Percentiles rank a stretch among this genome's conserved stretches.
These are phyloP conservation scores for Solenopsis fugax DNA, from an alignment of 1,140 invertebrate species.

Conservation along the genomic window DNA sequence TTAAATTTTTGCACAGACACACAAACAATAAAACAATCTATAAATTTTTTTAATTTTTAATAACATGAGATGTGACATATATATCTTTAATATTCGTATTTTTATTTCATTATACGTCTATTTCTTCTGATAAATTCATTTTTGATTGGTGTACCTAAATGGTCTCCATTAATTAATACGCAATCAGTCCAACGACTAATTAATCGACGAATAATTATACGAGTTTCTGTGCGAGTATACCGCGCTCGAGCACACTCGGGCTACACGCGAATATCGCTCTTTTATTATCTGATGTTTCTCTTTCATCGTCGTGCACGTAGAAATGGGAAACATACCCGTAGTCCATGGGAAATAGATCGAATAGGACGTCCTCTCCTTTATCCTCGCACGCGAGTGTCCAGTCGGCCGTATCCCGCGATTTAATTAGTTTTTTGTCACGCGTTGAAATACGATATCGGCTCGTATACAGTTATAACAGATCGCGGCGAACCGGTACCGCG, in stretches of 20 bases:
- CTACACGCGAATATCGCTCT: neutral
- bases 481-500: constrained; percentile 66
- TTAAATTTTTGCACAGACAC: too few relatives aligned
- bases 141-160: neutral
- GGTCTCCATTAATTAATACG: too few relatives aligned
- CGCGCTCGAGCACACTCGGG: neutral
- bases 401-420: constrained; percentile 52
- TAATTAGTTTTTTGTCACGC: constrained; percentile 71
- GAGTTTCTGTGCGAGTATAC: neutral
- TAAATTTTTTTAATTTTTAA: too few relatives aligned
- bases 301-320: neutral
- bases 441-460: constrained; percentile 40
- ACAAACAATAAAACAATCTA: too few relatives aligned
- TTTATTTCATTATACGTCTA: neutral
- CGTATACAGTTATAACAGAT: constrained; percentile 73
- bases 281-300: neutral
- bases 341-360: constrained; percentile 20
- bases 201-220: constrained; percentile 13
- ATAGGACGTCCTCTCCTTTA: neutral
- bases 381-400: constrained; percentile 47
- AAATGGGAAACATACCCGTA: neutral
- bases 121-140: neutral
- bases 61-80: too few relatives aligned
- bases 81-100: neutral
- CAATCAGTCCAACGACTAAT: too few relatives aligned